phyloP scores from a whole-genome alignment of 2,797 vertebrate genomes.

The Oophaga sylvatica region DNA sequence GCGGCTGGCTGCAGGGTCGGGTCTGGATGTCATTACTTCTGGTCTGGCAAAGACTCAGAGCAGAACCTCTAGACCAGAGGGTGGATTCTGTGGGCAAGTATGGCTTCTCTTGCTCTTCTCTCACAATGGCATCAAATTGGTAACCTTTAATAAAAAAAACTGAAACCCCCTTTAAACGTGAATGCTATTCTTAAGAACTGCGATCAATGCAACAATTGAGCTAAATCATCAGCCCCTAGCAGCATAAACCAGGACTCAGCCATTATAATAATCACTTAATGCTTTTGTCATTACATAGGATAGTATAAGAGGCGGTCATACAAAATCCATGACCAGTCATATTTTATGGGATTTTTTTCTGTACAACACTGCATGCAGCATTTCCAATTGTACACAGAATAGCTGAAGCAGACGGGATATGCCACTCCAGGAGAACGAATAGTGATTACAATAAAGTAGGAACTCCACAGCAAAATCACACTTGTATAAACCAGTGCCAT shows the following conservation, averaged over 20 bases:
- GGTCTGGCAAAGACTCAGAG: too few relatives aligned
- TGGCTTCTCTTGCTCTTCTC: too few relatives aligned
- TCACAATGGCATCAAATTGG: too few relatives aligned
- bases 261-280: neutral
- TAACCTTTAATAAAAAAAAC: too few relatives aligned
- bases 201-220: constrained; percentile 3
- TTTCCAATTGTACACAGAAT: neutral
- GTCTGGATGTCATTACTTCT: too few relatives aligned
- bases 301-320: neutral
- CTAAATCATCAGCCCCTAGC: neutral
- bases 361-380: neutral
- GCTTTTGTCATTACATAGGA: neutral
- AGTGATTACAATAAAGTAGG: neutral
- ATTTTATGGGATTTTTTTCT: neutral
- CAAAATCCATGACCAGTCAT: neutral
- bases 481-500: neutral
- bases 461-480: neutral
- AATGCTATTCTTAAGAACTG: neutral
- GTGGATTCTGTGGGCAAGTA: too few relatives aligned
- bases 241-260: constrained; percentile 50
- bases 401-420: neutral
- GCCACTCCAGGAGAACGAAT: neutral
- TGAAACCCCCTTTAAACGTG: neutral
- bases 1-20: too few relatives aligned
- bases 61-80: too few relatives aligned